Evolutionary conservation across 2,888 invertebrate genomes (phyloP), one percentile per base, ranked within the genome.

Genomic region (Pyrrhia umbra): DNA sequence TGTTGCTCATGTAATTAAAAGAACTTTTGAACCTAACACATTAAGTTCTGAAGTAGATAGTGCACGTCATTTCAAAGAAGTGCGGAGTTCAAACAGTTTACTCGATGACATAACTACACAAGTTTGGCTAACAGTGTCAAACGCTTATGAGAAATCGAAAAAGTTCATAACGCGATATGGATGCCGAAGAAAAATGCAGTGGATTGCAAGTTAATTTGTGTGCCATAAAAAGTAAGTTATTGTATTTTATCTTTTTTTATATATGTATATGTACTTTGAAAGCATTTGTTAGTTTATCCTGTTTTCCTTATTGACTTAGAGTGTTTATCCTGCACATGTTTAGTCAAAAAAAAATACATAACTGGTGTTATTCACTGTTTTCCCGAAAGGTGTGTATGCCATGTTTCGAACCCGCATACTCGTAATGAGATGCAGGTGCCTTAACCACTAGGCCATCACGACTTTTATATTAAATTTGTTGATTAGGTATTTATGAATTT

Each of bases 161-260:
- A 15, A 25, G 23, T 8, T 20, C 0, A 52, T 62, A 10, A 20
- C 2, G 18, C 30, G 9, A 0, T 30, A 21, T 23, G 10, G 6
- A 6, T 27, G 8, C n/a, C 37, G 8, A 5, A n/a, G 2, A 16
- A 40, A 27, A 27, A 52, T 40, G 23, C 15, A 2, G 4, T 23
- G n/a, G 42, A 59, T 46, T 46, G 8, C n/a, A 18, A 40, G 30
- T 54, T 21, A 10, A 15, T 49, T 13, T 16, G 39, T 34, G 15
- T 34, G 6, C 0, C n/a, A 25, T 16, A 9, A 30, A 25, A 55
- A 15, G 68, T 68, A 54, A 68, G 72, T 20, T 9, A 25, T 6
- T 9, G n/a, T 30, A 47, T 40, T 1, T 1, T 6, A 15, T 15
- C 9, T 9, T 34, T 9, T 34, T 6, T n/a, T 34, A n/a, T 3